Percentiles rank a stretch among this genome's conserved stretches.
Conservation (phyloP, 2,888 invertebrate genomes). For the Drosophila vallismaia region DNA sequence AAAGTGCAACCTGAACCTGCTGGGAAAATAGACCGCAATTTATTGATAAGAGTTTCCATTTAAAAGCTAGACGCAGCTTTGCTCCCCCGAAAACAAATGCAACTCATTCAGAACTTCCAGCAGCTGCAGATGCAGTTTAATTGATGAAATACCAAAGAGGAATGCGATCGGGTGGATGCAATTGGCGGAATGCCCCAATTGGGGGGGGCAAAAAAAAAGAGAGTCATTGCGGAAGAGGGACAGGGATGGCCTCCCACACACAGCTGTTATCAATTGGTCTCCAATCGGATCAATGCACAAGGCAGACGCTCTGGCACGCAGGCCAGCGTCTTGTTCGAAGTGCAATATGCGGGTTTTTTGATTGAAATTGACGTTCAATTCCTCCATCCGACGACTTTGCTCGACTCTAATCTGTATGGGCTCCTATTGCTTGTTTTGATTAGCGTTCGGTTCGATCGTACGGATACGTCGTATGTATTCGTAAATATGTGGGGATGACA, state of each 20-base stretch:
- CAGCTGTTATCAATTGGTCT: conserved; percentile 28
- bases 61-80: conserved; percentile 39
- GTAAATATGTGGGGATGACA: conserved; percentile 66
- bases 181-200: conserved; percentile 22
- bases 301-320: not conserved
- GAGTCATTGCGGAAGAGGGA: not conserved
- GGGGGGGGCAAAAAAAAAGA: not conserved
- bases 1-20: conserved; percentile 67
- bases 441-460: conserved; percentile 45
- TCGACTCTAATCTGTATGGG: conserved; percentile 53
- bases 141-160: conserved; percentile 25
- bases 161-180: conserved; percentile 29
- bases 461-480: conserved; percentile 26
- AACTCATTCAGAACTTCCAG: conserved; percentile 51
- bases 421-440: conserved; percentile 63
- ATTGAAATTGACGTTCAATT: conserved; percentile 48
- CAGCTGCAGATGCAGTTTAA: conserved; percentile 26
- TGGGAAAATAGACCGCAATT: conserved; percentile 72
- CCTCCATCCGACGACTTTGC: conserved; percentile 39
- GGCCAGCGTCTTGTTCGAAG: conserved; percentile 29
- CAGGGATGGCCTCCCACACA: not conserved
- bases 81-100: conserved; percentile 50
- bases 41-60: conserved; percentile 66
- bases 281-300: conserved; percentile 21
- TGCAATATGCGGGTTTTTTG: conserved; percentile 24